These are phyloP conservation scores for Mormyrus proboscirostris DNA, from an alignment of 2,797 vertebrate genomes.

Conservation along the genomic window DNA sequence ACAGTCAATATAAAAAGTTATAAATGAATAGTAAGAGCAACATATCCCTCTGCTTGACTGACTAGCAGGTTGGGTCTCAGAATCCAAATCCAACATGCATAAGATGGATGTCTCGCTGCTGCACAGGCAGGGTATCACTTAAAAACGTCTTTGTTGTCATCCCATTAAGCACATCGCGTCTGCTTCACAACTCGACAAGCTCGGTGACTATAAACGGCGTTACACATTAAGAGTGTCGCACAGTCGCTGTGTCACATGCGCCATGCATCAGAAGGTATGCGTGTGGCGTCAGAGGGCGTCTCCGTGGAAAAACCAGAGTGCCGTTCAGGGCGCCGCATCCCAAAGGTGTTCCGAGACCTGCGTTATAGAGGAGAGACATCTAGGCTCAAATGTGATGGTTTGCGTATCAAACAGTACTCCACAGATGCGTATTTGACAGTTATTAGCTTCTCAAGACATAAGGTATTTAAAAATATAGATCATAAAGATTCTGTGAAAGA, in stretches of 20 bases:
- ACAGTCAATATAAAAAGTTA: constrained; percentile 38
- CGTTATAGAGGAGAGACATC: neutral
- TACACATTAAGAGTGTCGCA: neutral
- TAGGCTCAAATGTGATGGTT: neutral
- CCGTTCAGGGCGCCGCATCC: neutral
- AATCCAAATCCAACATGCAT: neutral
- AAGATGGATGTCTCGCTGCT: neutral
- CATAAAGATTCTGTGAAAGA: neutral
- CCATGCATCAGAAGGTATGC: neutral
- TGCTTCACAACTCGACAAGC: neutral
- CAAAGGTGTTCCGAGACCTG: neutral
- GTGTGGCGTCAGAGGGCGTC: neutral
- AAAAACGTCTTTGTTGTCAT: neutral
- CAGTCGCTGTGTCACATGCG: neutral
- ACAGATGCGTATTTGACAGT: neutral
- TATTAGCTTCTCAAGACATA: neutral
- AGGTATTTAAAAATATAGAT: neutral
- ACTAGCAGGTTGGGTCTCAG: neutral
- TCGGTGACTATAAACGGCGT: neutral
- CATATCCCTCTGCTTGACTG: neutral
- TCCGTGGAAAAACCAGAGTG: neutral
- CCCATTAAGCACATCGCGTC: neutral
- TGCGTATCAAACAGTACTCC: too few species aligned
- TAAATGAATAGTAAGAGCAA: neutral
- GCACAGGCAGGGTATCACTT: neutral